phyloP scores from a whole-genome alignment of 2,113 vertebrate genomes.

The Oncorhynchus gorbuscha region DNA sequence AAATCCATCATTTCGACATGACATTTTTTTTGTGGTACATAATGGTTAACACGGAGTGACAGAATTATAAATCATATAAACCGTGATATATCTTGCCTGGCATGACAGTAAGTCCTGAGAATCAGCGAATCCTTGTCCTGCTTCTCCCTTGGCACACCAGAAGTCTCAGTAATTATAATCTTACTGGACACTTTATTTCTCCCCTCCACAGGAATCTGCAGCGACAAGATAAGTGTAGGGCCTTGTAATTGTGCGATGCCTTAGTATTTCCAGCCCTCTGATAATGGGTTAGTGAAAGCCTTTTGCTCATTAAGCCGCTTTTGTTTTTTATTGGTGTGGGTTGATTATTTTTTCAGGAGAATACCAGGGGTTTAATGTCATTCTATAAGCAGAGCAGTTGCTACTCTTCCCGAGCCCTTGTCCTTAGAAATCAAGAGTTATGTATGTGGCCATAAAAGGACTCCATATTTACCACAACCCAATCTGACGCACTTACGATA shows the following conservation, averaged over 20 bases:
- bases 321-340: constrained; percentile 62
- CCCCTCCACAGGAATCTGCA: constrained; percentile 60
- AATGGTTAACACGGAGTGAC: constrained; percentile 50
- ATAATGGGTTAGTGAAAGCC: constrained; percentile 63
- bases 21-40: constrained; percentile 50
- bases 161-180: constrained; percentile 33
- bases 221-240: constrained; percentile 65
- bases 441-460: background rate
- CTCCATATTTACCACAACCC: constrained; percentile 30
- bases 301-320: constrained; percentile 60
- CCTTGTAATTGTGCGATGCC: constrained; percentile 65
- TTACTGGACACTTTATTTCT: constrained; percentile 41
- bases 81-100: constrained; percentile 31
- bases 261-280: constrained; percentile 58
- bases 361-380: constrained; percentile 55
- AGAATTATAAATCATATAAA: constrained; percentile 32
- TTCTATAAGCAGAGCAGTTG: constrained; percentile 42
- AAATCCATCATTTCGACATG: constrained; percentile 57
- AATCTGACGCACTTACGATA: constrained; percentile 21
- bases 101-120: constrained; percentile 19
- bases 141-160: constrained; percentile 6
- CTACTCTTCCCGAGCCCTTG: constrained; percentile 4
- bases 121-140: constrained; percentile 5
- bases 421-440: constrained; percentile 22
- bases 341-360: constrained; percentile 58